Evolutionary conservation across 2,797 vertebrate genomes (phyloP).

Genomic region (Uromys caudimaculatus): DNA sequence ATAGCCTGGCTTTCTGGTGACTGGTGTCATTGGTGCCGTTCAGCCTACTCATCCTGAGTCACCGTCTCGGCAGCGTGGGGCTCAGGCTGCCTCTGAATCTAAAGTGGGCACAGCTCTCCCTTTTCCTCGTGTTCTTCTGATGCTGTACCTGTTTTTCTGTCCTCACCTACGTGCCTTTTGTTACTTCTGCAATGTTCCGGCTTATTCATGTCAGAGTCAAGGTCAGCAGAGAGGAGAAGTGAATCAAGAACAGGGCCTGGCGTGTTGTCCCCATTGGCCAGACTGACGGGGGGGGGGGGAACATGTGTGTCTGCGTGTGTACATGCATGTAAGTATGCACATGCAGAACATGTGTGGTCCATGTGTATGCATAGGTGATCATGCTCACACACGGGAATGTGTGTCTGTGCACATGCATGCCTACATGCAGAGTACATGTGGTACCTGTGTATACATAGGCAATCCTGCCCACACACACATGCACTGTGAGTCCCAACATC

Average conservation of each 20-base stretch:
- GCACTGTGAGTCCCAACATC: not conserved
- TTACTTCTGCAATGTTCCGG: not conserved
- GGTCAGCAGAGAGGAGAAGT: not conserved
- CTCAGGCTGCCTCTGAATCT: not conserved
- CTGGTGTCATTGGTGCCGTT: not conserved
- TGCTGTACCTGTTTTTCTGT: not conserved
- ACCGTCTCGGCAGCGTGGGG: rapidly evolving
- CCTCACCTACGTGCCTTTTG: not conserved
- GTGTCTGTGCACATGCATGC: no score
- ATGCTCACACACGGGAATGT: no score
- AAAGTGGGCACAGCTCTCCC: not conserved
- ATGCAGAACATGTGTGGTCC: rapidly evolving
- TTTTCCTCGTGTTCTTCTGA: not conserved
- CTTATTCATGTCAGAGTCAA: not conserved
- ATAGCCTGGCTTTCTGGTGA: not conserved
- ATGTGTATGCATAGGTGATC: not conserved
- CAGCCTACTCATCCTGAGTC: no score
- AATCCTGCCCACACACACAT: no score
- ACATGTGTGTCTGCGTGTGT: no score
- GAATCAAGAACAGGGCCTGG: not conserved
- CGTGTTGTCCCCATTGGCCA: not conserved
- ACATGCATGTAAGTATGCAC: not conserved
- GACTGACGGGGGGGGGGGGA: not conserved
- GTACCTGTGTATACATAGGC: not conserved
- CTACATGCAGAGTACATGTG: no score